Evolutionary conservation across 2,888 invertebrate genomes (phyloP), one percentile per base, ranked within the genome.

Genomic region (Caenorhabditis angaria): DNA sequence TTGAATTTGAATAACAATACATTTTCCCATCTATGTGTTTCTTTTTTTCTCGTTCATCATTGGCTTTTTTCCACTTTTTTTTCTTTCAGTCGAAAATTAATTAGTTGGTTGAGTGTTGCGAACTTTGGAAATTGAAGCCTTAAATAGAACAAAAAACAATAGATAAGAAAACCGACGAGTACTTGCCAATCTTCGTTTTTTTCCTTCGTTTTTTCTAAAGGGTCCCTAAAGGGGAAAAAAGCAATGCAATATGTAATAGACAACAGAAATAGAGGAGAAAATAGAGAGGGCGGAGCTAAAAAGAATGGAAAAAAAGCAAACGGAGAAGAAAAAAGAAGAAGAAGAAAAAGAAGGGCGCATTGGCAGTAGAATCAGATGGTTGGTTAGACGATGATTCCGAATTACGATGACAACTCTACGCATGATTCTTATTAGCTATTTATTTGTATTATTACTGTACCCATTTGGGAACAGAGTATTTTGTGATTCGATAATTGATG

Each of bases 381-480:
- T 41, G 10, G 18, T 6, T 14, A 25, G 56, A 55, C 56, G 56
- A 63, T 50, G 50, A 22, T 48, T 27, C 55, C 27, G 18, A 20
- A 51, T n/a, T n/a, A n/a, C n/a, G n/a, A n/a, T n/a, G n/a, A 29
- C 27, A 55, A 28, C 54, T 12, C 28, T 27, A 54, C 27, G 18
- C 2, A 73, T 68, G 65, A 68, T 68, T 65, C 55, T 68, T 41
- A 41, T 41, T 25, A 68, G 61, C 66, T 54, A 68, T 66, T 41
- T 72, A 56, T 62, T 72, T n/a, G n/a, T n/a, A 59, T 61, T 76
- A 41, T 29, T 76, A n/a, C 59, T 68, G 3, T 48, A n/a, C n/a
- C n/a, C n/a, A n/a, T n/a, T n/a, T n/a, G n/a, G n/a, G n/a, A n/a
- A n/a, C n/a, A n/a, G n/a, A n/a, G n/a, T n/a, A n/a, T n/a, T n/a